A percentile compares a stretch with the other conserved stretches of the same genome.
phyloP scores from a whole-genome alignment of 2,797 vertebrate species.

The Lophotriccus pileatus region DNA sequence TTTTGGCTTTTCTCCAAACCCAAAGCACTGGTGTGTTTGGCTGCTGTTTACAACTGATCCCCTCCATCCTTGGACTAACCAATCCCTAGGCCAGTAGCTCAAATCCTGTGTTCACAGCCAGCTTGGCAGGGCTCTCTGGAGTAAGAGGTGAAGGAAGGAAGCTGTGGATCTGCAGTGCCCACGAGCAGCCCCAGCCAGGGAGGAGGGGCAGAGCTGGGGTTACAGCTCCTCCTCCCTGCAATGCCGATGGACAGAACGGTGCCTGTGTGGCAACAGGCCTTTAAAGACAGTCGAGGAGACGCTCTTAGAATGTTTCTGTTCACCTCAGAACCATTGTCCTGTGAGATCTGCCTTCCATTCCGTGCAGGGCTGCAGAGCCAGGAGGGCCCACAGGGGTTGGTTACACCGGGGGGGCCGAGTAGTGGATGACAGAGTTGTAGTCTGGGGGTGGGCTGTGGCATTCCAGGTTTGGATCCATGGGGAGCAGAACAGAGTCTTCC shows the following conservation, averaged over 20 bases:
- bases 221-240: not conserved
- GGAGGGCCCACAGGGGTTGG: not conserved
- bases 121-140: not conserved
- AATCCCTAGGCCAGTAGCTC: not conserved
- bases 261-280: not conserved
- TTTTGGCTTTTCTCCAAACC: not conserved
- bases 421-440: conserved; percentile 91
- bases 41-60: not conserved
- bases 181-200: not conserved
- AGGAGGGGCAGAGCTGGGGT: not conserved
- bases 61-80: not conserved
- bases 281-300: not conserved
- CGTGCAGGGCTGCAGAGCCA: not conserved
- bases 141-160: not conserved
- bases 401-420: conserved; percentile 88
- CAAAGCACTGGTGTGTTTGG: not conserved
- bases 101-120: not conserved
- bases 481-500: conserved; percentile 81
- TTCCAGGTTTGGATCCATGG: conserved; percentile 83
- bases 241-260: not conserved
- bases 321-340: not conserved
- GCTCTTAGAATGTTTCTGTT: not conserved
- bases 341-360: not conserved
- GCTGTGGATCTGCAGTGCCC: not conserved
- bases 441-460: conserved; percentile 94